These are phyloP conservation scores for Nannospalax galili DNA, from an alignment of 2,113 vertebrate species.

Conservation along the genomic window DNA sequence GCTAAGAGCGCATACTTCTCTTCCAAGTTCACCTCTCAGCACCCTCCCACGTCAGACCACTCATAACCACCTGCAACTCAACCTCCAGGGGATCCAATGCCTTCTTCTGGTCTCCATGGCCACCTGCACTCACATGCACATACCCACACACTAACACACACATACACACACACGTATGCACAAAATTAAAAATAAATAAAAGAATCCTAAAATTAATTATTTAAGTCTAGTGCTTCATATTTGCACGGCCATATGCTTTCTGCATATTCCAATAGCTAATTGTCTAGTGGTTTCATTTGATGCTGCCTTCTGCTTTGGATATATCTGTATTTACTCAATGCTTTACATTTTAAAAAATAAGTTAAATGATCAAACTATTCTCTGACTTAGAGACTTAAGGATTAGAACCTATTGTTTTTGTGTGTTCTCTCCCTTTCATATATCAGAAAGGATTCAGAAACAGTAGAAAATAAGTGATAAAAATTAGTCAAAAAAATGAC, in stretches of 20 bases:
- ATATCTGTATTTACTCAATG: not conserved
- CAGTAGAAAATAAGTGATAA: not conserved
- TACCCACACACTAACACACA: too few species aligned
- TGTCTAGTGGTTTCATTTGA: not conserved
- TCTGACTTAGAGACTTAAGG: not conserved
- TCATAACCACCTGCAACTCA: not conserved
- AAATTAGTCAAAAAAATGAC: not conserved
- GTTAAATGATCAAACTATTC: not conserved
- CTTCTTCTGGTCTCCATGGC: not conserved
- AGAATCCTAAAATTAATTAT: not conserved
- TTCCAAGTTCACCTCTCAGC: not conserved
- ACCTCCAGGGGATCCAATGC: too few species aligned
- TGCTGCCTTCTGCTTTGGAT: not conserved
- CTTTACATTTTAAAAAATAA: not conserved
- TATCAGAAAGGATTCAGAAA: conserved; percentile 16
- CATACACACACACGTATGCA: too few species aligned
- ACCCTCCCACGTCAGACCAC: too few species aligned
- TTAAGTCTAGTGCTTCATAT: not conserved
- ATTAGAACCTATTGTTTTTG: not conserved
- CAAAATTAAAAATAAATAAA: not conserved
- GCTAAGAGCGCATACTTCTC: not conserved
- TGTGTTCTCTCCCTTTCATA: not conserved
- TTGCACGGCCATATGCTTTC: not conserved
- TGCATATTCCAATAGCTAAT: conserved; percentile 8
- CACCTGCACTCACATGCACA: too few species aligned